phyloP scores from a whole-genome alignment of 2,888 invertebrate species.

The Lepas anatifera region DNA sequence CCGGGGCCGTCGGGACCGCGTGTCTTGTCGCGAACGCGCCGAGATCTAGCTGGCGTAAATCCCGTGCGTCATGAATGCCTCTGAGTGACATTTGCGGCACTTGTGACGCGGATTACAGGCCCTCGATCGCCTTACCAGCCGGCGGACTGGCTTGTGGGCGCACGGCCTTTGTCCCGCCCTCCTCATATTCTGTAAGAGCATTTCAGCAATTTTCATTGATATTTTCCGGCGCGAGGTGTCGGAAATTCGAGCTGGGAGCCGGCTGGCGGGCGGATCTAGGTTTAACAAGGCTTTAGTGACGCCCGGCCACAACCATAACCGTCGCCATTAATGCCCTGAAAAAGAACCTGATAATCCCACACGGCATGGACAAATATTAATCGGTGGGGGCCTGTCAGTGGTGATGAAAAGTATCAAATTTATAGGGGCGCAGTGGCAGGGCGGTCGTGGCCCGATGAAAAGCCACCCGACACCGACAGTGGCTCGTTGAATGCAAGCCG shows the following conservation, averaged over 20 bases:
- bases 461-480: neutral
- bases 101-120: neutral
- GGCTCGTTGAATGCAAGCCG: neutral
- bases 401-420: neutral
- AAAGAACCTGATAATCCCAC: constrained; percentile 6
- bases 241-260: neutral
- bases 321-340: neutral
- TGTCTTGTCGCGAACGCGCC: too few species aligned
- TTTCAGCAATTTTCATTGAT: constrained; percentile 11
- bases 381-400: neutral
- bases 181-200: neutral
- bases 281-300: constrained; percentile 5
- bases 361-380: neutral
- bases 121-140: neutral
- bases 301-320: neutral
- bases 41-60: too few species aligned
- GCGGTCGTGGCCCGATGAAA: neutral
- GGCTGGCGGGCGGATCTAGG: neutral
- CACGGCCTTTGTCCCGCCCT: neutral
- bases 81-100: neutral
- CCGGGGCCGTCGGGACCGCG: too few species aligned
- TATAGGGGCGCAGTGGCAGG: neutral
- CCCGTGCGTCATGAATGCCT: neutral
- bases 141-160: neutral
- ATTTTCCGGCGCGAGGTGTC: neutral